Base-by-base conservation (phyloP, 2,888 invertebrate genomes). In the Drosophila differens region DNA sequence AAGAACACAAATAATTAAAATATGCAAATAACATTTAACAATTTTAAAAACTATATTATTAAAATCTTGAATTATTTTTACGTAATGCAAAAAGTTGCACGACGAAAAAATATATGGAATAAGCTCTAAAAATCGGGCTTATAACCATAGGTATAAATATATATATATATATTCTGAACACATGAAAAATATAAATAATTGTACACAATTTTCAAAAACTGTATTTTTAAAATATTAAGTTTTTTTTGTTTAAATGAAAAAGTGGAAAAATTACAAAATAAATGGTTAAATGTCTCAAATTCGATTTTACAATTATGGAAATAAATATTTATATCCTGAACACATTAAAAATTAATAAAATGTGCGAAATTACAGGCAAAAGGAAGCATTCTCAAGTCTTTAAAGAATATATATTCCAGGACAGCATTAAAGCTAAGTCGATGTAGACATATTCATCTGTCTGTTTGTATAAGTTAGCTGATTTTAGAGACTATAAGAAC, bases 371-470 rank as follows among this genome's bases (percentile, higher is more conserved):
- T 22, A 4, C 3, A 14, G 7, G 6, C 22, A 44, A 14, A 47
- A 22, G 3, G 3, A 47, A 7, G 6, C 22, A 7, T 0, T 14
- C 1, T 22, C 3, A 14, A 12, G 22, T 22, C 0, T 6, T 12
- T 3, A 12, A 44, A 22, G n/a, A 3, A 39, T 9, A 19, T 12
- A 6, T 22, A 22, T 12, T 44, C n/a, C 12, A 22, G n/a, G 12
- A n/a, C 6, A n/a, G n/a, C 0, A 7, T 22, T 1, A 3, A n/a
- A n/a, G n/a, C 10, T 41, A n/a, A 44, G 7, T 3, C 14, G 14
- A 14, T 14, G 0, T 7, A 22, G 1, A 22, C 7, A 22, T 44
- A 6, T 14, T 22, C 14, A 22, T 22, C 14, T 7, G 44, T 6
- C 14, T 14, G 14, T 14, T 14, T 22, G 44, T 44, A 22, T 7